Conservation (phyloP, 2,888 invertebrate species). For the Noctua janthe region DNA sequence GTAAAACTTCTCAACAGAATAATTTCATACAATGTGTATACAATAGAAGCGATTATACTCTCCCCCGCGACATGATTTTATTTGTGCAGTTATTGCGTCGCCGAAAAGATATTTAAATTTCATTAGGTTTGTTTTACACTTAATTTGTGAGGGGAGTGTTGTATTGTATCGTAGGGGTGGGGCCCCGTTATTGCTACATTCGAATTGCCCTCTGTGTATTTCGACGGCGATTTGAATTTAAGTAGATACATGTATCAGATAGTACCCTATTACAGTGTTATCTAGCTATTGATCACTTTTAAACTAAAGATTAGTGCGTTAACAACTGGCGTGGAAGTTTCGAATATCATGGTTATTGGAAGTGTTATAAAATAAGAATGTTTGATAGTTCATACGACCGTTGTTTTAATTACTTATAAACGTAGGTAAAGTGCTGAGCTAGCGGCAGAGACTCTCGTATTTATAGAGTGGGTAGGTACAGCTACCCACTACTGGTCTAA, state of each 20-base stretch:
- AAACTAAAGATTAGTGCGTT: constrained; percentile 78
- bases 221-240: constrained; percentile 86
- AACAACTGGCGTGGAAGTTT: constrained; percentile 71
- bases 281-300: constrained; percentile 78
- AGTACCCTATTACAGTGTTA: constrained; percentile 81
- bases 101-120: constrained; percentile 90
- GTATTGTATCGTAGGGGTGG: constrained; percentile 85
- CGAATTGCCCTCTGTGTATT: constrained; percentile 83
- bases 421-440: constrained; percentile 44
- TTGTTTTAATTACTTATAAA: constrained; percentile 41
- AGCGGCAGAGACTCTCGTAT: constrained; percentile 32
- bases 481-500: constrained; percentile 74
- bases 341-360: constrained; percentile 62
- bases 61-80: constrained; percentile 89
- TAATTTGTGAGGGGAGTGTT: constrained; percentile 89
- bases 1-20: constrained; percentile 78
- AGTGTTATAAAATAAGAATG: constrained; percentile 52
- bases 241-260: constrained; percentile 85
- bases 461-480: constrained; percentile 44
- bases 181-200: constrained; percentile 83
- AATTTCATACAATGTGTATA: constrained; percentile 84
- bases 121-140: constrained; percentile 91
- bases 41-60: constrained; percentile 88
- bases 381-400: constrained; percentile 21
- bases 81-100: constrained; percentile 89